Percentiles rank a stretch among this genome's conserved stretches.
Conservation (phyloP, 2,888 invertebrate species). For the Drosophila picticornis region DNA sequence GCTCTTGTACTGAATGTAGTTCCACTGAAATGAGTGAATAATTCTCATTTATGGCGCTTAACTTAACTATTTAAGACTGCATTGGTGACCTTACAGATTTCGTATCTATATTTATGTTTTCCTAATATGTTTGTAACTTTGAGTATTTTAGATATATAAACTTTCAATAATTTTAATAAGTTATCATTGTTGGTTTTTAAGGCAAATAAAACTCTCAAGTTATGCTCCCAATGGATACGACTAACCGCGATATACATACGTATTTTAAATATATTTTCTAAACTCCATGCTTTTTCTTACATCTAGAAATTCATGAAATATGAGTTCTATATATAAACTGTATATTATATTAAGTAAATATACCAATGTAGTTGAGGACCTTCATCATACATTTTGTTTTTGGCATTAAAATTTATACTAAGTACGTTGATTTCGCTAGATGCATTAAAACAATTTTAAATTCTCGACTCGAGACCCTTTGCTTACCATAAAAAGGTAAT, state of each 20-base stretch:
- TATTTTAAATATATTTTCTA: constrained; percentile 19
- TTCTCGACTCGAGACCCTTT: constrained; percentile 13
- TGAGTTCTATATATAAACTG: constrained; percentile 40
- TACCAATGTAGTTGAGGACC: constrained; percentile 38
- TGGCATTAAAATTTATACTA: constrained; percentile 60
- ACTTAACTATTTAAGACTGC: constrained; percentile 24
- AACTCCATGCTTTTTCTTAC: constrained; percentile 44
- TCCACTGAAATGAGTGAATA: constrained; percentile 26
- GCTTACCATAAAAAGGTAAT: constrained; percentile 19
- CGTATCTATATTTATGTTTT: constrained; percentile 20
- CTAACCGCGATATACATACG: constrained; percentile 12
- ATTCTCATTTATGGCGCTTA: constrained; percentile 6
- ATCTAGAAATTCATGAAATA: constrained; percentile 68
- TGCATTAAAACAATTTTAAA: constrained; percentile 53
- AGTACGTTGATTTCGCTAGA: constrained; percentile 46
- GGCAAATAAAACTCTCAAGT: constrained; percentile 59
- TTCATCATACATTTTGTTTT: constrained; percentile 32
- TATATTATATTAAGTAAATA: constrained; percentile 41
- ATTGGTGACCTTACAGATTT: constrained; percentile 12
- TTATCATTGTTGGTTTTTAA: constrained; percentile 52
- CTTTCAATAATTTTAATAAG: constrained; percentile 34
- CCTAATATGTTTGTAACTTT: constrained; percentile 38
- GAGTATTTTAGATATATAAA: constrained; percentile 37
- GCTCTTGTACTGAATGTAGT: constrained; percentile 43
- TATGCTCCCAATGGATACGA: constrained; percentile 40